Conservation (phyloP, 2,113 vertebrate genomes). For the Macrotis lagotis region DNA sequence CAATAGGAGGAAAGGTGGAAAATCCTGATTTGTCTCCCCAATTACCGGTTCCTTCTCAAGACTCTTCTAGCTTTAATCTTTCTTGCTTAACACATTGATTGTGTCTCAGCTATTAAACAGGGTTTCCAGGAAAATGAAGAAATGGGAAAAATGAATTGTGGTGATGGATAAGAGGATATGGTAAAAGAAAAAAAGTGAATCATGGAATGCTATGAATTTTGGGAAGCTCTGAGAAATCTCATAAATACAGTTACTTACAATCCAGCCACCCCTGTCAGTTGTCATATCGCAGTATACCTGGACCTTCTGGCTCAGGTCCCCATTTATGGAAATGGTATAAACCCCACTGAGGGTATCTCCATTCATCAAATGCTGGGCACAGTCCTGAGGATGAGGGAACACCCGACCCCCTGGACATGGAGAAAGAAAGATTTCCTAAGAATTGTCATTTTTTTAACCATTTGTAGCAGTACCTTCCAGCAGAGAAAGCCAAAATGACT, state of each 20-base stretch:
- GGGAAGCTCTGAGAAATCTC: rapidly evolving
- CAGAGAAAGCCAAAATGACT: neutral
- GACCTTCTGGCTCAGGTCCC: conserved; percentile 91
- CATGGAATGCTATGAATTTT: neutral
- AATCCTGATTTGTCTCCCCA: neutral
- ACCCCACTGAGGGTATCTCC: conserved; percentile 92
- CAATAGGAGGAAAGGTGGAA: neutral
- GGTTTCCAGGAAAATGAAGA: neutral
- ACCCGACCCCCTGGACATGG: conserved; percentile 89
- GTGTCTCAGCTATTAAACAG: neutral
- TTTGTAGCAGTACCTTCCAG: neutral
- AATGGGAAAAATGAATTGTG: neutral
- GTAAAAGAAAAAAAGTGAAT: neutral
- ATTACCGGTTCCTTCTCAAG: neutral
- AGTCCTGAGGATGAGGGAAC: conserved; percentile 96
- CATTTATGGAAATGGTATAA: conserved; percentile 95
- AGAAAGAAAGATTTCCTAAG: conserved; percentile 16
- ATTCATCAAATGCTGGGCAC: conserved; percentile 95
- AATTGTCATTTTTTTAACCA: neutral
- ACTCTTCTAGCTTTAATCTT: neutral
- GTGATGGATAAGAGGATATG: neutral
- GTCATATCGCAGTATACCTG: conserved; percentile 98
- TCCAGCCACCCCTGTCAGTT: conserved; percentile 96
- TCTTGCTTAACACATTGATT: neutral
- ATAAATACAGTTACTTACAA: conserved; percentile 88